Percentiles rank a stretch among this genome's conserved stretches.
Evolutionary conservation across 2,888 invertebrate genomes (phyloP).

Genomic region (Trichopoda pennipes): DNA sequence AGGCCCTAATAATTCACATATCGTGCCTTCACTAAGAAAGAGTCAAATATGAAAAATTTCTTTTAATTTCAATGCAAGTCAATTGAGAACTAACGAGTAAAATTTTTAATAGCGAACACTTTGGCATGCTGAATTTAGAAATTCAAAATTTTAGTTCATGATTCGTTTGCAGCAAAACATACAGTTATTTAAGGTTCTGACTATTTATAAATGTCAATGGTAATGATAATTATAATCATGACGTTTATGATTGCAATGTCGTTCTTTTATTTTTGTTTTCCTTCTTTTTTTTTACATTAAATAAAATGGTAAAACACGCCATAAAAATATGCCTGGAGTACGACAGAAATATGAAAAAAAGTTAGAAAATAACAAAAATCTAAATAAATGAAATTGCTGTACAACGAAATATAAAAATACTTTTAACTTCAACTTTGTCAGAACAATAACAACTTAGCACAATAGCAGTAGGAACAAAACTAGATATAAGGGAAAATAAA

Average conservation of each 20-base stretch:
- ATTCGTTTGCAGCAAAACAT: too few species aligned
- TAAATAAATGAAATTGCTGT: slow-evolving; percentile 51
- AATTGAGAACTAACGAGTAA: too few species aligned
- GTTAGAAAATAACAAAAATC: slow-evolving; percentile 47
- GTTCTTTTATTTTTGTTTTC: slow-evolving; percentile 17
- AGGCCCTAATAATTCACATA: too few species aligned
- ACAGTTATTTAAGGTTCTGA: neutral
- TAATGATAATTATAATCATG: slow-evolving; percentile 24
- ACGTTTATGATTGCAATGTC: slow-evolving; percentile 34
- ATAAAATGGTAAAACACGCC: slow-evolving; percentile 49
- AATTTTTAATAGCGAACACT: too few species aligned
- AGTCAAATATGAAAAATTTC: too few species aligned
- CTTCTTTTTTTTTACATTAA: slow-evolving; percentile 9
- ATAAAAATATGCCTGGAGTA: slow-evolving; percentile 60
- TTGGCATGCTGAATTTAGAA: too few species aligned
- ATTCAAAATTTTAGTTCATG: too few species aligned
- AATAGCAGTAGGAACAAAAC: slow-evolving; percentile 6
- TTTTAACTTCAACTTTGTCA: slow-evolving; percentile 60
- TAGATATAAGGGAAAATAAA: neutral
- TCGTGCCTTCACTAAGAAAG: too few species aligned
- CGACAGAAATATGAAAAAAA: slow-evolving; percentile 15
- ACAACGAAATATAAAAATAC: slow-evolving; percentile 20
- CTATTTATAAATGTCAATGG: slow-evolving; percentile 14
- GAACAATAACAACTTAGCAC: slow-evolving; percentile 28
- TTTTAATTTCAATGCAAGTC: too few species aligned